Evolutionary conservation across 2,888 invertebrate genomes (phyloP).

Genomic region (Podotricha telesiphe): DNA sequence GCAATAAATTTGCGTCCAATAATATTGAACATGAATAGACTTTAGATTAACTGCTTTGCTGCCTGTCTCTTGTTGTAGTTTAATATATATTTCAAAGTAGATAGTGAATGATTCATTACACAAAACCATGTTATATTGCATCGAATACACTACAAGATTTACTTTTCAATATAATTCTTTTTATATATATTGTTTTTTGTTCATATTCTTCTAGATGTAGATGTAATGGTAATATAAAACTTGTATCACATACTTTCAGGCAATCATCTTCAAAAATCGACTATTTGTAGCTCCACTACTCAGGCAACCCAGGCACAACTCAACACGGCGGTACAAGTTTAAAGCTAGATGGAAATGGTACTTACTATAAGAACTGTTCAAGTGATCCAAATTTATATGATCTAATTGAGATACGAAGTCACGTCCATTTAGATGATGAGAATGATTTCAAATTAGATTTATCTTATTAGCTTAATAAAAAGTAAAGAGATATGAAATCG

Average conservation of each 20-base stretch:
- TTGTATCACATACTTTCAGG: slow-evolving; percentile 63
- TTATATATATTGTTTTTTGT: neutral
- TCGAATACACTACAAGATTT: neutral
- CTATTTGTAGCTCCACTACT: slow-evolving; percentile 55
- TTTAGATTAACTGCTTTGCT: slow-evolving; percentile 60
- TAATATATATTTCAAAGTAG: neutral
- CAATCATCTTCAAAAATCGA: slow-evolving; percentile 67
- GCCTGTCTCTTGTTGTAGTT: slow-evolving; percentile 54
- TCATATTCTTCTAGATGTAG: slow-evolving; percentile 2
- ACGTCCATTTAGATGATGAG: neutral
- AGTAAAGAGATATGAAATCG: too few species aligned
- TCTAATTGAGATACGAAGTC: neutral
- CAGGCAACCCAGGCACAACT: slow-evolving; percentile 65
- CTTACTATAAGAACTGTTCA: slow-evolving; percentile 39
- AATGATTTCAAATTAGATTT: neutral
- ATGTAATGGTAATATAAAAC: slow-evolving; percentile 22
- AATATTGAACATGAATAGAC: neutral
- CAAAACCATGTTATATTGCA: neutral
- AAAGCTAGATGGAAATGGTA: slow-evolving; percentile 34
- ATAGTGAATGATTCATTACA: neutral
- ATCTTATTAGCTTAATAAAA: too few species aligned
- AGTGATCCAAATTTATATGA: neutral
- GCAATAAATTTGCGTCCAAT: neutral
- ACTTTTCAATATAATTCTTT: neutral
- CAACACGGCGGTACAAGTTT: slow-evolving; percentile 71